Conservation (phyloP, 2,797 vertebrate genomes). For the Muscicapa comitata region DNA sequence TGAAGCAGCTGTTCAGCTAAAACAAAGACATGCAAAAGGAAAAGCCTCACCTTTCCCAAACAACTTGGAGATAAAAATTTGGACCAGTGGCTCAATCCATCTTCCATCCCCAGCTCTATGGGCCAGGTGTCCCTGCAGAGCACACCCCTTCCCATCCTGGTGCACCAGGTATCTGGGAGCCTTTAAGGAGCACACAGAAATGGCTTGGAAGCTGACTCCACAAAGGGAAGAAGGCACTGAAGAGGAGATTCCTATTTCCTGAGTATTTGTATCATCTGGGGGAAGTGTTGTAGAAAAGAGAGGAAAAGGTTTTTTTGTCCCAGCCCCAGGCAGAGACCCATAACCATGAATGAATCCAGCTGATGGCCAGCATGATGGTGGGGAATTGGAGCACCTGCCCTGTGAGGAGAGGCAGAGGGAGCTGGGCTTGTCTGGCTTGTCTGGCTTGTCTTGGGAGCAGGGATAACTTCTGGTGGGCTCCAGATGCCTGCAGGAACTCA, state of each 20-base stretch:
- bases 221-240: not conserved
- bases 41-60: not conserved
- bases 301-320: not conserved
- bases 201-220: not conserved
- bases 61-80: not conserved
- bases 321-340: not conserved
- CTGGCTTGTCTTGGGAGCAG: not conserved
- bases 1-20: not conserved
- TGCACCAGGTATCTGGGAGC: accelerated
- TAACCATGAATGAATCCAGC: not conserved
- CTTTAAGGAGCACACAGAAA: not conserved
- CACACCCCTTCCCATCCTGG: not conserved
- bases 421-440: not conserved
- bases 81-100: not conserved
- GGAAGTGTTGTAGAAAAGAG: not conserved
- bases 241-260: not conserved
- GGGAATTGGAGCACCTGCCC: not conserved
- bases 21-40: not conserved
- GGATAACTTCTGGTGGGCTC: not conserved
- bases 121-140: not conserved
- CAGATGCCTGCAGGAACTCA: no score
- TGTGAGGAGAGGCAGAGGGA: not conserved
- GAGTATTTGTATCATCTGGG: not conserved
- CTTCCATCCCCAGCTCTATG: not conserved
- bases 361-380: accelerated